Conservation (phyloP, 1,140 invertebrate genomes). For the Leucophenga varia region DNA sequence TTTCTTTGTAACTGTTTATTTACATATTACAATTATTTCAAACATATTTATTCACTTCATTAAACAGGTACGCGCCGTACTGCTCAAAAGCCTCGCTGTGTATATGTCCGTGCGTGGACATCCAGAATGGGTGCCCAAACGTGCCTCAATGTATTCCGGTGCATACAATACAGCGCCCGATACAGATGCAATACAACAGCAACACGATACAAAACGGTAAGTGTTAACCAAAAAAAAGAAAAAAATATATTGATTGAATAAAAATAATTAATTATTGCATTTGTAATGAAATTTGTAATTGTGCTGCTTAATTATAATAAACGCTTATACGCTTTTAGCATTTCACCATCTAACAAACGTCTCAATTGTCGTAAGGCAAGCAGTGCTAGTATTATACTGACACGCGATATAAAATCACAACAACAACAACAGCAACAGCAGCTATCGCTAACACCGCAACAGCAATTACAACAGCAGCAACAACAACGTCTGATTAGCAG, state of each 20-base stretch:
- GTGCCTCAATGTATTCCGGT: conserved; percentile 58
- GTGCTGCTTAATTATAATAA: too few species aligned
- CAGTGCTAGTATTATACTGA: conserved; percentile 35
- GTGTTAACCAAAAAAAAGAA: too few species aligned
- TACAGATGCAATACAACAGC: conserved; percentile 38
- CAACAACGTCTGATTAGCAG: too few species aligned
- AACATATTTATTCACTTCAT: neutral
- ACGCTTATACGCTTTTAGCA: conserved; percentile 10
- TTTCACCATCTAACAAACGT: conserved; percentile 29
- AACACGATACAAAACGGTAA: conserved; percentile 16
- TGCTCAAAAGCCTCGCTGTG: conserved; percentile 62
- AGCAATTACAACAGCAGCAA: too few species aligned
- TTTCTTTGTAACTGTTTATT: neutral
- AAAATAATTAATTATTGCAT: too few species aligned
- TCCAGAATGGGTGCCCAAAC: conserved; percentile 56
- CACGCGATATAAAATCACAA: conserved; percentile 2
- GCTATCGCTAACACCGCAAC: too few species aligned
- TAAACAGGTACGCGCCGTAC: conserved; percentile 61
- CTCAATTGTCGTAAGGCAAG: conserved; percentile 28
- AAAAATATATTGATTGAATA: too few species aligned
- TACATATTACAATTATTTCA: neutral
- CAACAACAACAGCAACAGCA: too few species aligned
- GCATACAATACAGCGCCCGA: conserved; percentile 51
- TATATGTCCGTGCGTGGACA: conserved; percentile 60
- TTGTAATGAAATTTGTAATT: too few species aligned